Evolutionary conservation across 1,140 invertebrate genomes (phyloP), one percentile per base, ranked within the genome.

Genomic region (Listronotus bonariensis): DNA sequence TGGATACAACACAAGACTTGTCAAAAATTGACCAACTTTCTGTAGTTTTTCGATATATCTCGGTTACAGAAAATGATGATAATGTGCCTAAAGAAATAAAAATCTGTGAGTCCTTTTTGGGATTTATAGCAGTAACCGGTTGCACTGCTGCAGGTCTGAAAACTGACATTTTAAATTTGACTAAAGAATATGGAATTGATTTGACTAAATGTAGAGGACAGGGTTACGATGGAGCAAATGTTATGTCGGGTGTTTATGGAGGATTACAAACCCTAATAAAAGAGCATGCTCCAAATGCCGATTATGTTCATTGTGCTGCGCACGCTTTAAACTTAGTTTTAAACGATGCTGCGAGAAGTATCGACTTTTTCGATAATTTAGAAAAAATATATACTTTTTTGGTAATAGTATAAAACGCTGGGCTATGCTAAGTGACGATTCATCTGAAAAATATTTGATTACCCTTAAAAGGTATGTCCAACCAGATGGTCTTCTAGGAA

Each of bases 401-500:
- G 45, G 45, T 20, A 56, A 58, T 53, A 71, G 67, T 31, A 64
- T 68, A 53, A 57, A 58, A 56, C 67, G 62, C 12, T 68, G 67
- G 65, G 38, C 26, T 40, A 55, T 63, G 57, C 32, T 70, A 14
- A 67, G 45, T 42, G 43, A 64, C 55, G 45, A 63, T 46, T 41
- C 43, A 70, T 65, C 38, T 55, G 54, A 59, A 61, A 68, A 65
- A 65, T 65, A 66, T 68, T 32, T 31, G 51, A 61, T 61, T 69
- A 68, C 58, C 34, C 59, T 57, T 68, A 74, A 74, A 70, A 72
- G 67, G 64, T 72, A 72, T 70, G 63, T 68, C 68, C 69, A 67
- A 74, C 71, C 57, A 73, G 72, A 72, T 73, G 67, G 72, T 73
- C 62, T 69, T 73, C 68, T 52, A 74, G 61, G 42, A 71, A 68